Evolutionary conservation across 1,140 invertebrate genomes (phyloP), one percentile per base, ranked within the genome.

Genomic region (Drosophila elegans): DNA sequence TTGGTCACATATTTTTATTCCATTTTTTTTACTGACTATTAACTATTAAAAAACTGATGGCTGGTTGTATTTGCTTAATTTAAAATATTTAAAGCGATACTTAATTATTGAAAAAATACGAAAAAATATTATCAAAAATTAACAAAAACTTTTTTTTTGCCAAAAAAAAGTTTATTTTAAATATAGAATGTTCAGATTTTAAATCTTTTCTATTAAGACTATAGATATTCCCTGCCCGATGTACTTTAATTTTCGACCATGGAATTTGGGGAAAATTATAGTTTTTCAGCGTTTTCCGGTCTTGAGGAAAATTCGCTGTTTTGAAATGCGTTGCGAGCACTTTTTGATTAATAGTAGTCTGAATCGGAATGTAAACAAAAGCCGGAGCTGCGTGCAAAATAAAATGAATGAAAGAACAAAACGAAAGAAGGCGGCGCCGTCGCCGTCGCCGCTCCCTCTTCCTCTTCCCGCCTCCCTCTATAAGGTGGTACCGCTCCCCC

Each of bases 331-430:
- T 32, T 49, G 2, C 29, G 27, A 32, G 48, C 38, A 45, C 29
- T 66, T 68, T 49, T 68, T 68, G 64, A 68, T 68, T 68, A 44
- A 68, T 68, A 34, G n/a, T 29, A 44, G 21, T 11, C 46, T 36
- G 10, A 64, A 68, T 51, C 46, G 41, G 21, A 52, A 68, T 68
- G 48, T 66, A 68, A 68, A 68, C 64, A 68, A 68, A 29, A 36
- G 39, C 12, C 16, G 41, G 44, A 39, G 53, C 32, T 69, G 64
- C 64, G 73, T 57, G 73, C 71, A 66, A 84, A 84, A 62, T 73
- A 57, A 49, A 74, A 74, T 81, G 55, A 63, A 56, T 36, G 54
- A 54, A 62, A 46, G 29, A 53, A 48, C 32, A 46, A 60, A 55
- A 6, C 44, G 57, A 74, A 54, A 41, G 34, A 74, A 74, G 71